Evolutionary conservation across 2,113 vertebrate species (phyloP).

Genomic region (Montifringilla adamsi): DNA sequence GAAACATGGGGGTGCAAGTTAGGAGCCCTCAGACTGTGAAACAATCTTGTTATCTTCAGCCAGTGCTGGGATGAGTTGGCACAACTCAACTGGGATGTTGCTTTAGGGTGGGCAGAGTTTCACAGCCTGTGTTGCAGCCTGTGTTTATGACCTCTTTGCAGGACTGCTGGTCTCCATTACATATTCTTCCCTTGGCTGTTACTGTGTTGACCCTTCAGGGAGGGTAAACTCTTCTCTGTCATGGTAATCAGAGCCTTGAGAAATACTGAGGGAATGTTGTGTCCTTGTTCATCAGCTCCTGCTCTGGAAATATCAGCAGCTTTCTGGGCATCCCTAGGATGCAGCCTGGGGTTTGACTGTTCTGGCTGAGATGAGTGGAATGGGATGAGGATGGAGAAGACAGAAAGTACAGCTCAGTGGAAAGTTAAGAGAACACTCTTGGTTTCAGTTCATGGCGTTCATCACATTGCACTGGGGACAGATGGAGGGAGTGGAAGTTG

Average conservation of each 20-base stretch:
- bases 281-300: neutral
- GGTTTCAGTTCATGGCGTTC: constrained; percentile 3
- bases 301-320: neutral
- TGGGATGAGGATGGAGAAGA: neutral
- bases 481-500: constrained; percentile 47
- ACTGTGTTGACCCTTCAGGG: neutral
- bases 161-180: neutral
- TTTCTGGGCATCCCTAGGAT: neutral
- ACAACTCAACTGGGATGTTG: neutral
- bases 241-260: neutral
- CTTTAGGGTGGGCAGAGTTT: neutral
- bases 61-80: neutral
- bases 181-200: neutral
- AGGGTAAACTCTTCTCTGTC: neutral
- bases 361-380: neutral
- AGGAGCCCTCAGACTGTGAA: neutral
- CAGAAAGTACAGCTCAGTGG: neutral
- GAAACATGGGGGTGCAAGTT: neutral
- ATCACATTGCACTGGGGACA: constrained; percentile 41
- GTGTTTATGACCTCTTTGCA: neutral
- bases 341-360: neutral
- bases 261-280: neutral
- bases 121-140: neutral
- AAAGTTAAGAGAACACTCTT: neutral
- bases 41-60: neutral